phyloP scores from a whole-genome alignment of 1,140 invertebrate species.

The Drosophila miranda region DNA sequence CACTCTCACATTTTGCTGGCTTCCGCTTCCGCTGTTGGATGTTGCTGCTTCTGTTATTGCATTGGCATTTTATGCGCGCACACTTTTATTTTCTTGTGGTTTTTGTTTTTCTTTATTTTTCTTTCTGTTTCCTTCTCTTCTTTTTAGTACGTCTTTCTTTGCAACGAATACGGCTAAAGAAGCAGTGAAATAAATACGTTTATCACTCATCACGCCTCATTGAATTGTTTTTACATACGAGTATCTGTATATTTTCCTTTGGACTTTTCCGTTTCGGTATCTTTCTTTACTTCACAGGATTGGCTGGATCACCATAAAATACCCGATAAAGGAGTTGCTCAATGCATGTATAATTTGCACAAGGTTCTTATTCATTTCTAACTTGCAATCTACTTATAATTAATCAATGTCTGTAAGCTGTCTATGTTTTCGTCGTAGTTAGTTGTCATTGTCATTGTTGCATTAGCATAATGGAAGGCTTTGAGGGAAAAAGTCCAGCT shows the following conservation, averaged over 20 bases:
- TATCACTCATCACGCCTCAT: slow-evolving; percentile 67
- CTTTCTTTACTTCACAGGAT: slow-evolving; percentile 78
- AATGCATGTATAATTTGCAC: slow-evolving; percentile 83
- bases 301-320: slow-evolving; percentile 82
- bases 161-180: slow-evolving; percentile 15
- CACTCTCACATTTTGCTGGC: slow-evolving; percentile 8
- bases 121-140: slow-evolving; percentile 14
- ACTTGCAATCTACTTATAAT: slow-evolving; percentile 42
- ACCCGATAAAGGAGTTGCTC: slow-evolving; percentile 81
- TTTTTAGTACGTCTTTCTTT: slow-evolving; percentile 13
- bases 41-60: slow-evolving; percentile 24
- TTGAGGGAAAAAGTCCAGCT: no score
- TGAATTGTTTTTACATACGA: slow-evolving; percentile 57
- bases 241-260: slow-evolving; percentile 30
- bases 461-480: no score
- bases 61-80: slow-evolving; percentile 24
- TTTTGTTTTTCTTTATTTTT: slow-evolving; percentile 8
- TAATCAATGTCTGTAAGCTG: slow-evolving; percentile 17
- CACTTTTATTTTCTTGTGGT: slow-evolving; percentile 17
- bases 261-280: slow-evolving; percentile 45
- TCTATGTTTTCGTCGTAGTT: slow-evolving; percentile 12
- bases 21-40: slow-evolving; percentile 17
- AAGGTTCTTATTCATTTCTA: slow-evolving; percentile 77
- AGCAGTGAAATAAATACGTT: slow-evolving; percentile 31
- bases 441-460: neutral